phyloP scores from a whole-genome alignment of 2,113 vertebrate species.

The Puffinus mauretanicus region DNA sequence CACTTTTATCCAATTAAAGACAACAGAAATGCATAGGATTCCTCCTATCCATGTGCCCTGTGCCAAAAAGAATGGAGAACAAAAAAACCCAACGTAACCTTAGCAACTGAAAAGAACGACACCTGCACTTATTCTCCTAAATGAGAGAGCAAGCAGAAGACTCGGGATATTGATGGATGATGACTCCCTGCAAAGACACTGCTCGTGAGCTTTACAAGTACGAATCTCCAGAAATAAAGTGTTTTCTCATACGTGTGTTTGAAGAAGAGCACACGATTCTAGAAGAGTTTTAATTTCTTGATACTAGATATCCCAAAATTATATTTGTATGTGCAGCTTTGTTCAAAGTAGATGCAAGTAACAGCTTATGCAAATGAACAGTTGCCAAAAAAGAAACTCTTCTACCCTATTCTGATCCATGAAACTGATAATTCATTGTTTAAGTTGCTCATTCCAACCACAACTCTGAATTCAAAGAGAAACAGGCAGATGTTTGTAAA shows the following conservation, averaged over 20 bases:
- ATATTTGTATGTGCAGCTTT: accelerated
- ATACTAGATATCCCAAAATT: background rate
- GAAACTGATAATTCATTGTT: accelerated
- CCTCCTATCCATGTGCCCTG: background rate
- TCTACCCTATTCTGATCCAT: background rate
- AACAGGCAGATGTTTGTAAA: background rate
- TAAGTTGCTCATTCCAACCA: background rate
- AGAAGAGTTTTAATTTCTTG: background rate
- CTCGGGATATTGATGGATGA: background rate
- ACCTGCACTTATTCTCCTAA: background rate
- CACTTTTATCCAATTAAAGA: background rate
- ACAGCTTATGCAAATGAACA: background rate
- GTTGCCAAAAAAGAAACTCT: background rate
- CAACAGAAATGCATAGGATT: background rate
- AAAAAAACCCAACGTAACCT: background rate
- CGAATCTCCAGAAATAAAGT: background rate
- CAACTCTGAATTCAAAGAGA: background rate
- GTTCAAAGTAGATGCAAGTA: background rate
- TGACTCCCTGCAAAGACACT: background rate
- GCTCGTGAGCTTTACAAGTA: background rate
- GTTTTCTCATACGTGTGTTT: background rate
- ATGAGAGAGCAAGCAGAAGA: background rate
- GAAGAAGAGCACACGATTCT: background rate
- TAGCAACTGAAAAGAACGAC: background rate
- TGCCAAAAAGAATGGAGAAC: background rate